A percentile compares a stretch with the other conserved stretches of the same genome.
Conservation (phyloP, 1,140 invertebrate species). For the Apis mellifera region DNA sequence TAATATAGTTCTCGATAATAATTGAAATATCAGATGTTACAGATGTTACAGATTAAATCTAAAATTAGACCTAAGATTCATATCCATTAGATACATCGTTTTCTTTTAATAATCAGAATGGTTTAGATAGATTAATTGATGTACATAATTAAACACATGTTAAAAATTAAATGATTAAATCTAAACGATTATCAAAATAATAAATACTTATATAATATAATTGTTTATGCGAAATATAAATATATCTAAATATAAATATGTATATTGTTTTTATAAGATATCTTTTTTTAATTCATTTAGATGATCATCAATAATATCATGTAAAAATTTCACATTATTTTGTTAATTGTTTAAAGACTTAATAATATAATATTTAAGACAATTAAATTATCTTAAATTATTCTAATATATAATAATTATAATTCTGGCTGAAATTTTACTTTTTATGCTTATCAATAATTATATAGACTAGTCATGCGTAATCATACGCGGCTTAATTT, state of each 20-base stretch:
- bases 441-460: not conserved
- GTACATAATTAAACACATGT: not conserved
- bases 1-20: no score
- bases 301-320: no score
- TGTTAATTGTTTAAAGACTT: no score
- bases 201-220: not conserved
- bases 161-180: not conserved
- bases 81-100: not conserved
- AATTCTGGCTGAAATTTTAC: not conserved
- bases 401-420: not conserved
- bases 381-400: not conserved
- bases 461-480: not conserved
- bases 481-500: conserved; percentile 1
- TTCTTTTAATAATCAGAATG: not conserved
- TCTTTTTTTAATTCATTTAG: no score
- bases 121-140: not conserved
- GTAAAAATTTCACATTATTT: no score
- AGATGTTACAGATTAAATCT: conserved; percentile 18
- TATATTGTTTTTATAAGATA: no score
- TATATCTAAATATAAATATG: not conserved
- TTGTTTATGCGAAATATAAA: not conserved
- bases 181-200: not conserved
- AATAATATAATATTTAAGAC: no score
- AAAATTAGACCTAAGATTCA: conserved; percentile 19
- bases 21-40: not conserved